Evolutionary conservation across 1,140 invertebrate species (phyloP).

Genomic region (Atopsyche davidsoni): DNA sequence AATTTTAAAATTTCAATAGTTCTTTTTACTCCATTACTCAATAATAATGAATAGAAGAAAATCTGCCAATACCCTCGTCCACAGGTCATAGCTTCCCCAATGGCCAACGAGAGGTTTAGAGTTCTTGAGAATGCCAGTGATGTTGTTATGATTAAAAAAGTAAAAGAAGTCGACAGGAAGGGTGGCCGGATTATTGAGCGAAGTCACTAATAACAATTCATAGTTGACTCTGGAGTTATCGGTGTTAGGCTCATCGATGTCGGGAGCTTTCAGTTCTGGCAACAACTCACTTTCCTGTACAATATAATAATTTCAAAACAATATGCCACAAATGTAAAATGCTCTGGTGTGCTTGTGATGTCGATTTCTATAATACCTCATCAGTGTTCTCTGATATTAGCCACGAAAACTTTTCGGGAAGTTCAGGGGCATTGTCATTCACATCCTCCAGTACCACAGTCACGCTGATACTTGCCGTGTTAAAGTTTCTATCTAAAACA

Average conservation of each 20-base stretch:
- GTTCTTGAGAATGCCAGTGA: conserved; percentile 40
- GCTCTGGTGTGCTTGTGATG: background rate
- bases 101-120: conserved; percentile 40
- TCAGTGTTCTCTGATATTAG: conserved; percentile 39
- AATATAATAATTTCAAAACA: conserved; percentile 5
- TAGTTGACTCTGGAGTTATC: conserved; percentile 47
- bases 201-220: conserved; percentile 34
- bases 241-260: conserved; percentile 46
- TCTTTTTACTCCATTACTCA: background rate
- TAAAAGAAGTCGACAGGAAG: conserved; percentile 37
- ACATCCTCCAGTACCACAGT: conserved; percentile 47
- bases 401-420: conserved; percentile 36
- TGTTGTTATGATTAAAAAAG: conserved; percentile 37
- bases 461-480: conserved; percentile 29
- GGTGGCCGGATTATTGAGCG: conserved; percentile 27
- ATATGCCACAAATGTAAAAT: background rate
- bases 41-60: background rate
- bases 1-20: background rate
- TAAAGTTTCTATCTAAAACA: conserved; percentile 13
- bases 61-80: conserved; percentile 37
- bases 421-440: conserved; percentile 50
- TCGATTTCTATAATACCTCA: conserved; percentile 33
- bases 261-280: conserved; percentile 40
- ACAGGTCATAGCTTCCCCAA: conserved; percentile 47
- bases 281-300: conserved; percentile 34